Percentiles rank a stretch among this genome's conserved stretches.
phyloP scores from a whole-genome alignment of 2,888 invertebrate genomes.

The Aporophyla nigra region DNA sequence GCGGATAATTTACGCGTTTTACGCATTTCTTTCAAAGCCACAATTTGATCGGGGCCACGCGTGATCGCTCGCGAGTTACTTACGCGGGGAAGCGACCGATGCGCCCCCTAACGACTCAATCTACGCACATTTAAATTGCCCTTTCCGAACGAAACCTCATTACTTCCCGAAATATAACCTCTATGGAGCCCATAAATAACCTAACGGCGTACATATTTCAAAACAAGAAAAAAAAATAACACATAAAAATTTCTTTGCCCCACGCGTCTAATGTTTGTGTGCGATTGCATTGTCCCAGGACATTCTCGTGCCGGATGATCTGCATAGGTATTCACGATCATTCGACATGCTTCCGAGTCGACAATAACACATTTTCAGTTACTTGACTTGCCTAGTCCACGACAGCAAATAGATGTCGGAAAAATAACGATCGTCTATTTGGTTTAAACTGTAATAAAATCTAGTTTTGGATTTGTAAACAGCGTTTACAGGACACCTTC shows the following conservation, averaged over 20 bases:
- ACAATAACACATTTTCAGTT: not conserved
- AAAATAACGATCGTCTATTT: not conserved
- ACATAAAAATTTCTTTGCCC: slow-evolving; percentile 89
- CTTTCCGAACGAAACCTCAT: slow-evolving; percentile 90
- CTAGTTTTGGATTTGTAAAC: too few relatives aligned
- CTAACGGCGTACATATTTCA: slow-evolving; percentile 90
- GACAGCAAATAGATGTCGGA: not conserved
- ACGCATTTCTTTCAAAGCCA: slow-evolving; percentile 67
- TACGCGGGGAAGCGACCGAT: slow-evolving; percentile 77
- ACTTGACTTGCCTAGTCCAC: not conserved
- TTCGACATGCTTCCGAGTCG: not conserved
- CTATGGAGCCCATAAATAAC: slow-evolving; percentile 90
- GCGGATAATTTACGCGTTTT: slow-evolving; percentile 59
- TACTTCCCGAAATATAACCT: slow-evolving; percentile 90
- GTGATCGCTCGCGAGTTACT: slow-evolving; percentile 71
- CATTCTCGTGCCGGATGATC: slow-evolving; percentile 29
- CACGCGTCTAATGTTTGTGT: slow-evolving; percentile 86
- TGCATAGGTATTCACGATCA: not conserved
- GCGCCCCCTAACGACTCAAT: slow-evolving; percentile 88
- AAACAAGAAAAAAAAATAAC: slow-evolving; percentile 90
- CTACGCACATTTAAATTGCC: slow-evolving; percentile 90
- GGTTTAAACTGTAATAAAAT: too few relatives aligned
- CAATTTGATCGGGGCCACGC: slow-evolving; percentile 69
- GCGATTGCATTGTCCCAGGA: slow-evolving; percentile 77
- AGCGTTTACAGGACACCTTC: too few relatives aligned